Evolutionary conservation across 2,888 invertebrate species (phyloP).

Genomic region (Amblyteles armatorius): DNA sequence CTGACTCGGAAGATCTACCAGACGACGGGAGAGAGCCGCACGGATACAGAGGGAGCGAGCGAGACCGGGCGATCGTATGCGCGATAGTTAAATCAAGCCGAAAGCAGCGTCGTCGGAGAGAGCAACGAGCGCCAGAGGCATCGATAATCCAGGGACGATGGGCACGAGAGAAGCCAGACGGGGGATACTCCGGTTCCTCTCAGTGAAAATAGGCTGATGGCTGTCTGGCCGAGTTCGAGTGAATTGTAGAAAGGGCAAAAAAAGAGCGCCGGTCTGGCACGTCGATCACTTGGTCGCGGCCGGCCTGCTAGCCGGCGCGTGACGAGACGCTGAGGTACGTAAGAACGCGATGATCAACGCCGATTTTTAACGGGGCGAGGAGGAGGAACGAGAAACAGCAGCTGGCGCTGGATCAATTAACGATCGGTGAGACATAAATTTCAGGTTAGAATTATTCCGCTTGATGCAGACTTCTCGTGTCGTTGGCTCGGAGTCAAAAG

Average conservation of each 20-base stretch:
- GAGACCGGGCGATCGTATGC: conserved; percentile 51
- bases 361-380: neutral
- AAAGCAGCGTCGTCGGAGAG: conserved; percentile 48
- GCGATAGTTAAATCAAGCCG: conserved; percentile 69
- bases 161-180: conserved; percentile 40
- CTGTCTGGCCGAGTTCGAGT: conserved; percentile 45
- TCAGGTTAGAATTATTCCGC: neutral
- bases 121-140: conserved; percentile 46
- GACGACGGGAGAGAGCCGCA: conserved; percentile 21
- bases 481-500: neutral
- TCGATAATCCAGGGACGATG: conserved; percentile 59
- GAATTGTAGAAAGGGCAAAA: neutral
- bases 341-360: conserved; percentile 16
- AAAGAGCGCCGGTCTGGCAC: conserved; percentile 15
- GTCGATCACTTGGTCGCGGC: conserved; percentile 24
- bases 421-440: neutral
- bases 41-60: conserved; percentile 10
- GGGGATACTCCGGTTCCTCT: conserved; percentile 44
- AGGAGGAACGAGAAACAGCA: neutral
- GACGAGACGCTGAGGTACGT: neutral
- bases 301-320: neutral
- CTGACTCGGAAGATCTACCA: conserved; percentile 36
- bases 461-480: neutral
- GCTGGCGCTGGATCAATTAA: conserved; percentile 10
- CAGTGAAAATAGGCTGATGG: conserved; percentile 58